Percentiles rank a stretch among this genome's conserved stretches.
Evolutionary conservation across 1,140 invertebrate species (phyloP).

Genomic region (Drosophila prosaltans): DNA sequence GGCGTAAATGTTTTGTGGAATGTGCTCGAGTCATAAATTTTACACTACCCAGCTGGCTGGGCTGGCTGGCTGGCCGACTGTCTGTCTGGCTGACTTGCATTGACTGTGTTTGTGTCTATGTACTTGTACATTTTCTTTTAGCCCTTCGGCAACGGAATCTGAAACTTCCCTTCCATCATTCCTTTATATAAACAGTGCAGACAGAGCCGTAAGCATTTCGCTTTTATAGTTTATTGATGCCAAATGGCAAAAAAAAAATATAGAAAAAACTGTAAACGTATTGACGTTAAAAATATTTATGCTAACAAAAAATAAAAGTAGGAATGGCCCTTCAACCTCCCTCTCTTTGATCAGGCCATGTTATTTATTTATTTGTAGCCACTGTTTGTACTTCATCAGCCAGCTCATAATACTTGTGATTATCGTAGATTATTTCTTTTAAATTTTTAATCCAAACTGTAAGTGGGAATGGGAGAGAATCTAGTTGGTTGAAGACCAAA

Average conservation of each 20-base stretch:
- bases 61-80: conserved; percentile 16
- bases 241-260: conserved; percentile 46
- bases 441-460: conserved; percentile 60
- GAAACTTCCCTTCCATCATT: conserved; percentile 16
- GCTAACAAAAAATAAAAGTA: conserved; percentile 29
- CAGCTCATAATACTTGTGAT: conserved; percentile 71
- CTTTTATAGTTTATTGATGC: conserved; percentile 81
- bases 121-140: conserved; percentile 66
- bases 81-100: conserved; percentile 68
- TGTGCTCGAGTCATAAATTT: conserved; percentile 79
- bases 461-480: conserved; percentile 22
- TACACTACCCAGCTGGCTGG: conserved; percentile 59
- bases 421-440: conserved; percentile 40
- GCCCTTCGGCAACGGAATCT: conserved; percentile 33
- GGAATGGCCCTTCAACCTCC: not conserved
- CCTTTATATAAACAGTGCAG: conserved; percentile 53
- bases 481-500: conserved; percentile 19
- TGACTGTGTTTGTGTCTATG: conserved; percentile 71
- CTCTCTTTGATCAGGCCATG: not conserved
- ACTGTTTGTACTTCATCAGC: conserved; percentile 75
- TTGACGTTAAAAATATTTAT: conserved; percentile 77
- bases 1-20: conserved; percentile 79
- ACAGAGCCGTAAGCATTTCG: conserved; percentile 68
- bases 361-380: conserved; percentile 63
- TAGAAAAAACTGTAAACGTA: conserved; percentile 59